Evolutionary conservation across 2,113 vertebrate genomes (phyloP), one percentile per base, ranked within the genome.

Genomic region (Amblyopsis rosae): DNA sequence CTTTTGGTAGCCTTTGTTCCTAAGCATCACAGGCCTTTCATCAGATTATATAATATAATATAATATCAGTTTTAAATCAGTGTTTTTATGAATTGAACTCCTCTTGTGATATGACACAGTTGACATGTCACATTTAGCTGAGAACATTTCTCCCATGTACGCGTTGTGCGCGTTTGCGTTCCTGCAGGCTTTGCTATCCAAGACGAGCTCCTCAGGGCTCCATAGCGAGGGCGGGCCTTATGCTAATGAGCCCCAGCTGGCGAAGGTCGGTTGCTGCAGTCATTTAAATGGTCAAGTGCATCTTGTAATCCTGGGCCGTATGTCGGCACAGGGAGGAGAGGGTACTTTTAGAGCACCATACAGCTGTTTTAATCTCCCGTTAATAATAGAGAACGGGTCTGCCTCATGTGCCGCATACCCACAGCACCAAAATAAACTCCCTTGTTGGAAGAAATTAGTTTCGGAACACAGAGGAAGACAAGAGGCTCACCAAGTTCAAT

Each of bases 241-340:
- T 91, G 90, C 64, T 91, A 96, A 95, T 95, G 94, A 95, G 92
- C 92, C 93, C 94, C 95, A 98, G 95, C 95, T 98, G 96, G 92
- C 94, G 85, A 93, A 94, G 94, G 95, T 92, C 95, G 95, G 93
- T 95, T 95, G 92, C 93, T 95, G 93, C 92, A 91, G 92, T 94
- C 93, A 96, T 95, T 95, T 95, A 96, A 97, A 95, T 94, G 96
- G 95, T 96, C 94, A 96, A 98, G 96, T 99, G 95, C 94, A 93
- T 92, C 94, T 96, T 94, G 92, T 96, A 94, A 95, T 96, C 94
- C 94, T 90, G 91, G 90, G 89, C 94, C 94, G 93, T 98, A 95
- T 98, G 96, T 94, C 94, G 93, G 92, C 83, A 88, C 92, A 83
- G 89, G 83, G 87, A 94, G 92, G 90, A 93, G 94, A 92, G 94